phyloP scores from a whole-genome alignment of 2,888 invertebrate species.

The Adelphocoris suturalis region DNA sequence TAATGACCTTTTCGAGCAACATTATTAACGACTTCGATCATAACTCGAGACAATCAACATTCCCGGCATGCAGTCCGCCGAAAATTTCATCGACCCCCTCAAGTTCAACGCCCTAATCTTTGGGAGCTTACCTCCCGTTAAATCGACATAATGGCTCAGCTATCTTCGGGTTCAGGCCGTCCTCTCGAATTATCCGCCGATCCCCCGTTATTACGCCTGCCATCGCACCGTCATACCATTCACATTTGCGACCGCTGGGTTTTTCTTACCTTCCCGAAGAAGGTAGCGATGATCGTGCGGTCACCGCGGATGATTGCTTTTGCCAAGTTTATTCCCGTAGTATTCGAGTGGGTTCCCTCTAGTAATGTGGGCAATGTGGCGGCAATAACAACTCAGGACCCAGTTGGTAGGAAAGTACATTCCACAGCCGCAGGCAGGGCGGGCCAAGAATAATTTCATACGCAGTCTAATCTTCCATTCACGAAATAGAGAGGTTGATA shows the following conservation, averaged over 20 bases:
- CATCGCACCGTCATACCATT: background rate
- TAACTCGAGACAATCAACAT: background rate
- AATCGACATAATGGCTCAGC: background rate
- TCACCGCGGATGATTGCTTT: background rate
- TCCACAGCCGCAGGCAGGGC: no score
- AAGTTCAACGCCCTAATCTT: conserved; percentile 9
- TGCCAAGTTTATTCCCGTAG: background rate
- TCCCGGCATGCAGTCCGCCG: background rate
- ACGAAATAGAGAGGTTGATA: no score
- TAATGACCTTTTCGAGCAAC: no score
- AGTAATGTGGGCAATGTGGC: background rate
- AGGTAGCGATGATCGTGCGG: background rate
- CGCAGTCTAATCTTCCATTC: no score
- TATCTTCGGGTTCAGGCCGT: background rate
- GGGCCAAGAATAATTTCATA: no score
- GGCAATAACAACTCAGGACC: no score
- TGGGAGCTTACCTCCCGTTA: background rate
- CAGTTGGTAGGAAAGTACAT: no score
- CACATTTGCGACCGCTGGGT: background rate
- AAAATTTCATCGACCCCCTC: background rate
- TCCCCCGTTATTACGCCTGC: conserved; percentile 3
- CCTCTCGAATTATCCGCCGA: background rate
- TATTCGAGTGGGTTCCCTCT: background rate
- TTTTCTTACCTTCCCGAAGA: background rate
- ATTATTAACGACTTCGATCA: no score